Base-by-base conservation (phyloP, 2,888 invertebrate species). In the Stegana nigrithorax region DNA sequence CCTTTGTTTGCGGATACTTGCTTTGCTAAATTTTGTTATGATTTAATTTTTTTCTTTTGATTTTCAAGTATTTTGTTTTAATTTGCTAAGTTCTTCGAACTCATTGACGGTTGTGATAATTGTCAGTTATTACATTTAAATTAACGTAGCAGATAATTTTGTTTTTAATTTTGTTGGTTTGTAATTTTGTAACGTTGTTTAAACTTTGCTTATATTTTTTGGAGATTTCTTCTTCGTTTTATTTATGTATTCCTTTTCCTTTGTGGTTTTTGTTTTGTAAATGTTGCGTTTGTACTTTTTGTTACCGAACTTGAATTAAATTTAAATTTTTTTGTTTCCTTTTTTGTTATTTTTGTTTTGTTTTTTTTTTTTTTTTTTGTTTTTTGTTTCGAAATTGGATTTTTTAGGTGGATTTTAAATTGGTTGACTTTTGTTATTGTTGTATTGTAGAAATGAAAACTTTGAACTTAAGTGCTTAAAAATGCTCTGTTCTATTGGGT, bases 401-500 rank as follows among this genome's bases (percentile, higher is more conserved):
- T 63, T 51, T 39, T 67, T 65, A n/a, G n/a, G n/a, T n/a, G n/a
- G 66, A 17, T 59, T 63, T 64, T 17, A 55, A 58, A 44, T 53
- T 47, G 27, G 51, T 59, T 53, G 50, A 62, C 63, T 59, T 64
- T 57, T 67, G 17, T 39, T 56, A 39, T 39, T 36, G 36, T 39
- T 39, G 39, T 19, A 19, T 27, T 45, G 27, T 45, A 21, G 47
- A 45, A 58, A 45, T 29, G 7, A 44, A 39, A 57, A 42, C 10
- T 25, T 19, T 29, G 63, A 59, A 66, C 67, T 19, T 6, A 27
- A 5, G 67, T 50, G 44, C 23, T 51, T 50, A 67, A 58, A 61
- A 67, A 69, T 55, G 70, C 74, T 79, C 80, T 73, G 75, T 81
- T 81, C 81, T 83, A 83, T 83, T 83, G 77, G 72, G 70, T 68